Evolutionary conservation across 2,797 vertebrate species (phyloP).

Genomic region (Petrocephalus schoutedeni): DNA sequence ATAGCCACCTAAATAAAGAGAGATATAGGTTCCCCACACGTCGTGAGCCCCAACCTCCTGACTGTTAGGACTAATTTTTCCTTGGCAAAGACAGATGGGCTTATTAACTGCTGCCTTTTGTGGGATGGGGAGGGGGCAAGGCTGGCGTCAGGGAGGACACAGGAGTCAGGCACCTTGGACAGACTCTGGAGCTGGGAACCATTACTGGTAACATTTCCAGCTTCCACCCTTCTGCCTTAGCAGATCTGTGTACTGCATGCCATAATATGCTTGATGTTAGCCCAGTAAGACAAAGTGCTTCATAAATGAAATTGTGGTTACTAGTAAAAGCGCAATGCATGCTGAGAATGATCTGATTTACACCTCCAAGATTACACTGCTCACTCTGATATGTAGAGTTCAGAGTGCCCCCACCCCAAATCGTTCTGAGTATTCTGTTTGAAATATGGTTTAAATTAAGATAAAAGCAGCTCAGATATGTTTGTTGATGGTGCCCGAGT

Average conservation of each 20-base stretch:
- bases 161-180: neutral
- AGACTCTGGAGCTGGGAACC: neutral
- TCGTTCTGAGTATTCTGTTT: neutral
- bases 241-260: neutral
- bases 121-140: neutral
- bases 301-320: neutral
- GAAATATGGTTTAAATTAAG: neutral
- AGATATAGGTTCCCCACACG: neutral
- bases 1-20: neutral
- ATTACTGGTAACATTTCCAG: neutral
- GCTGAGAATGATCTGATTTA: neutral
- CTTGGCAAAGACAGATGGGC: constrained; percentile 11
- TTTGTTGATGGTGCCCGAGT: neutral
- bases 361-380: neutral
- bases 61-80: neutral
- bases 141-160: neutral
- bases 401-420: neutral
- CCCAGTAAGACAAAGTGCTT: neutral
- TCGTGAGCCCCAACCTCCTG: neutral
- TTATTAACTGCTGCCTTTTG: constrained; percentile 10
- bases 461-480: neutral
- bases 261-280: neutral
- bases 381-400: neutral
- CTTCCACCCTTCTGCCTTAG: neutral
- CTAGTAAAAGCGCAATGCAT: neutral